Base-by-base conservation (phyloP, 1,140 invertebrate genomes). In the Sminthurides bifidus region DNA sequence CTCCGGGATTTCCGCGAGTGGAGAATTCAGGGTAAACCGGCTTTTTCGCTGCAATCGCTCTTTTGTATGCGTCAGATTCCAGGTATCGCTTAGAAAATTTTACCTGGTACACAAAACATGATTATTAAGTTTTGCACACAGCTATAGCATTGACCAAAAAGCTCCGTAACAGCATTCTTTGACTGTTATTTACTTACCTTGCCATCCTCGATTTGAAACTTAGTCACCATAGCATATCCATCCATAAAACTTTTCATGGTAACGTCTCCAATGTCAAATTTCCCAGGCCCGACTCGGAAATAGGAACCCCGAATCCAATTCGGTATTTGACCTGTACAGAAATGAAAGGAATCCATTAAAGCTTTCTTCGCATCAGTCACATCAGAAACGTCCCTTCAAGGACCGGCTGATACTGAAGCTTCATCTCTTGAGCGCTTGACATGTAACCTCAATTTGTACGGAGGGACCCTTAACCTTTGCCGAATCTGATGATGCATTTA, bases 11-110 rank as follows among this genome's bases (percentile, higher is more conserved):
- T 1, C 70, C 65, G 49, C 67, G 69, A 1, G 73, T 74, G 4
- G 71, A 72, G 57, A 74, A 74, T 66, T 75, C 73, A 10, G 70
- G 71, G 59, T 64, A 72, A 6, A 74, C 66, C 0, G 71, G 71
- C 29, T 68, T 64, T 30, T 71, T 66, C 3, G 66, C 63, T 35
- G 55, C 31, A 14, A 63, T 65, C 15, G 71, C 70, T 61, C 70
- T 71, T 49, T 68, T 68, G 61, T 69, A 73, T 1, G 73, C 69
- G 27, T 71, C 67, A 1, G 72, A 72, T 33, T 69, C 50, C 6
- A 74, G 45, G 60, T 67, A 73, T n/a, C 66, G 65, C 29, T 70
- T 69, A 29, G 58, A 61, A 37, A 70, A 70, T 24, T 66, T 67
- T 1, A 60, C 54, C 53, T 50, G 21, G 5, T 12, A 15, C 27